Evolutionary conservation across 2,888 invertebrate species (phyloP).

Genomic region (Tetropium fuscum): DNA sequence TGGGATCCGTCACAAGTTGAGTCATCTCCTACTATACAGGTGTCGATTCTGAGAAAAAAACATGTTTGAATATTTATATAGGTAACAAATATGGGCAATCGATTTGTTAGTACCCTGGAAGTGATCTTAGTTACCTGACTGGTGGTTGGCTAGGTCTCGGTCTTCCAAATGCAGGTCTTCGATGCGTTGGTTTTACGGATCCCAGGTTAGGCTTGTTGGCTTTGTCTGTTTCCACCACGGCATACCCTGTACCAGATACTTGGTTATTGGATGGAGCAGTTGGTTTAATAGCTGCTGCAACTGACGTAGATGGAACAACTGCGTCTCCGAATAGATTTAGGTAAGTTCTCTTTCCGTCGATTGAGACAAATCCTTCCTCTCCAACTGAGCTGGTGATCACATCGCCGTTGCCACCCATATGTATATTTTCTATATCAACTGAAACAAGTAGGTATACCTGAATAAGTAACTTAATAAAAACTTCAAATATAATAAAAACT

Average conservation of each 20-base stretch:
- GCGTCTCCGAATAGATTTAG: slow-evolving; percentile 83
- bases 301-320: slow-evolving; percentile 57
- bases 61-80: background rate
- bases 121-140: slow-evolving; percentile 70
- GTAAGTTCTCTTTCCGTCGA: slow-evolving; percentile 91
- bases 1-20: slow-evolving; percentile 90
- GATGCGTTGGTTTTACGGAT: slow-evolving; percentile 63
- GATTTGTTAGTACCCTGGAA: background rate
- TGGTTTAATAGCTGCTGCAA: slow-evolving; percentile 55
- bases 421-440: slow-evolving; percentile 69
- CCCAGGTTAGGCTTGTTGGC: slow-evolving; percentile 55
- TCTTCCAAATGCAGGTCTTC: slow-evolving; percentile 71
- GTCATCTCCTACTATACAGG: slow-evolving; percentile 93
- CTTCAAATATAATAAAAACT: slow-evolving; percentile 7
- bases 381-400: slow-evolving; percentile 85
- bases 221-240: slow-evolving; percentile 72
- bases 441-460: slow-evolving; percentile 19
- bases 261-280: slow-evolving; percentile 63
- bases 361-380: slow-evolving; percentile 89
- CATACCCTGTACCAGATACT: slow-evolving; percentile 74
- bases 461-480: background rate
- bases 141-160: slow-evolving; percentile 72
- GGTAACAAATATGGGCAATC: background rate
- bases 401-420: slow-evolving; percentile 64
- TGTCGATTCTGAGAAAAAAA: slow-evolving; percentile 77